phyloP scores from a whole-genome alignment of 2,888 invertebrate genomes.

The Diaprepes abbreviatus region DNA sequence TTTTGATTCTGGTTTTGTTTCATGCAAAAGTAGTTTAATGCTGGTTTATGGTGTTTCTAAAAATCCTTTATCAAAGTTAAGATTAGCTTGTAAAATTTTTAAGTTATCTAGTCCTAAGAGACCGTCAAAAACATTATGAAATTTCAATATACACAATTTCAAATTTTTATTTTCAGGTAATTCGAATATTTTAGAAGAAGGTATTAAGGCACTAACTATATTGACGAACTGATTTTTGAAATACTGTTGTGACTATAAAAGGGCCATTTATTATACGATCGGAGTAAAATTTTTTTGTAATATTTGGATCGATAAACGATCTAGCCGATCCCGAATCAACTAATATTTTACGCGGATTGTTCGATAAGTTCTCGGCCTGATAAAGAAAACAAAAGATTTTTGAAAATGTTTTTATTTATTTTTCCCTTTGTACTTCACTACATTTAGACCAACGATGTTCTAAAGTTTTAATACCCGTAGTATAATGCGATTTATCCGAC shows the following conservation, averaged over 20 bases:
- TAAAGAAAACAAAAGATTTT: too few species aligned
- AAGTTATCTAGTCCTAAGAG: slow-evolving; percentile 24
- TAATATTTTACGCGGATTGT: too few species aligned
- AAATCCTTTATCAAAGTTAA: slow-evolving; percentile 18
- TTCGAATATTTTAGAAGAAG: slow-evolving; percentile 14
- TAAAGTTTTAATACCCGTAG: too few species aligned
- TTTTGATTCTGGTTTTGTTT: slow-evolving; percentile 26
- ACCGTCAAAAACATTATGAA: slow-evolving; percentile 14
- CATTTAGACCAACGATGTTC: too few species aligned
- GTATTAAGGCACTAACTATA: slow-evolving; percentile 4
- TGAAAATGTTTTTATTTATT: too few species aligned
- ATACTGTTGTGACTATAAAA: slow-evolving; percentile 15
- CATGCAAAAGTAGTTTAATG: slow-evolving; percentile 26
- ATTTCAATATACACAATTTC: slow-evolving; percentile 21
- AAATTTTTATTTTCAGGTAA: slow-evolving; percentile 14
- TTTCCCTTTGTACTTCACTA: too few species aligned
- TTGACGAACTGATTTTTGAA: slow-evolving; percentile 7
- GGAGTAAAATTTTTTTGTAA: background rate
- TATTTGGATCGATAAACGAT: too few species aligned
- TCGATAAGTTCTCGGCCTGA: too few species aligned
- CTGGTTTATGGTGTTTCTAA: slow-evolving; percentile 30
- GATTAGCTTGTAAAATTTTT: too few species aligned
- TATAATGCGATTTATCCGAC: too few species aligned
- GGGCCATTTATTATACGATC: slow-evolving; percentile 10
- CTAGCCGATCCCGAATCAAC: slow-evolving; percentile 9